Evolutionary conservation across 2,797 vertebrate species (phyloP), one percentile per base, ranked within the genome.

Genomic region (Pseudomugil tenellus): DNA sequence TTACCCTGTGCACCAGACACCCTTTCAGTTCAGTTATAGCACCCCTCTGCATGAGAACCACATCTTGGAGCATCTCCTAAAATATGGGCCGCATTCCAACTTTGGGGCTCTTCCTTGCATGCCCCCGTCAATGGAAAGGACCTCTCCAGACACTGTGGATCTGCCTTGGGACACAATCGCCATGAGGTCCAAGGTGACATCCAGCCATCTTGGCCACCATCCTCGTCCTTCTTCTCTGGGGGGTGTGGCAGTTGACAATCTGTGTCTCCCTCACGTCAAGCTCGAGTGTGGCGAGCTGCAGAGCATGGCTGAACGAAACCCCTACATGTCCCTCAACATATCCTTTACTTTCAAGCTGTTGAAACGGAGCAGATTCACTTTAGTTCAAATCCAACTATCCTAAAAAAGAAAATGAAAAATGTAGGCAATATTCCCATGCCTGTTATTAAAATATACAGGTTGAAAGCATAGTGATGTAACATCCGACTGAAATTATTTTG

Each of bases 291-390:
- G 91, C 0, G 92, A 95, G 12, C 92, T 94, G 86, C 95, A 92
- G 85, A 88, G 91, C 62, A 81, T 74, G 73, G 86, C 89, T 0
- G 94, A 96, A 0, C 73, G 87, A 8, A 91, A 80, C 49, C 84
- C 94, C 67, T 96, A 95, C 67, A 80, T 95, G 86, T 92, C 94
- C 0, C 90, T 94, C 84, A 96, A 94, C 73, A 94, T 99, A 99
- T 98, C 97, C 97, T 99, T 98, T 96, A 51, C 76, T 32, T 17
- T 28, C 17, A 74, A 56, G 56, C 25, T 25, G 10, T 13, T 4
- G 17, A 70, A 49, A 51, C 48, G 5, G 13, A 23, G 48, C 48
- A 43, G 41, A 43, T 43, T 9, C n/a, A 16, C 3, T 41, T 41
- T 19, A 3, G 16, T 41, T 41, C 7, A 41, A 17, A 43, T 43